Base-by-base conservation (phyloP, 1,140 invertebrate genomes). In the Cryptotermes secundus region DNA sequence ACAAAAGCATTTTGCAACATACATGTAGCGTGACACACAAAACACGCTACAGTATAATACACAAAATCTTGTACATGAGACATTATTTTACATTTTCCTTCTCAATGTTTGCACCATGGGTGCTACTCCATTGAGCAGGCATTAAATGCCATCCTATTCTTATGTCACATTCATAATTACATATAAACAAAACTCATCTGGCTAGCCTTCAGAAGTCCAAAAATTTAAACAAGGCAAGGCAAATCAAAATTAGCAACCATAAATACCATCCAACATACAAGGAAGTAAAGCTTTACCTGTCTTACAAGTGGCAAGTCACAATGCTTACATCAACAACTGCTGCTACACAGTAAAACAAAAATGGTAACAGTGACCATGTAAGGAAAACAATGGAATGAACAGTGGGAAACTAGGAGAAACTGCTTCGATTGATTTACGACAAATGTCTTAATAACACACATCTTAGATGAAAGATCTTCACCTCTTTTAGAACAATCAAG, bases 61-160 rank as follows among this genome's bases (percentile, higher is more conserved):
- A n/a, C n/a, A n/a, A n/a, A n/a, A n/a, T n/a, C n/a, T 42, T 14
- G 36, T 80, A 35, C 36, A 35, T 26, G 9, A 36, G n/a, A 35
- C n/a, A 38, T 80, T 80, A 38, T 81, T 34, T 38, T 81, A 38
- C 80, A 81, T 36, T 36, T 36, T 36, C 35, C n/a, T 26, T 81
- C 42, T 34, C 19, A 84, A 59, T 49, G 22, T 84, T 84, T 84
- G n/a, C 84, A 81, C 53, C 65, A 36, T 59, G 38, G 72, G 65
- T 84, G 31, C 80, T 85, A 35, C 19, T 80, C 53, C 34, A 24
- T 4, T 24, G 12, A 79, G 79, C 83, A 84, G 53, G 72, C 81
- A 36, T 85, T 82, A 38, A 45, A 85, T n/a, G 34, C 83, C 35
- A 53, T 84, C 34, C 36, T 53, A 65, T 24, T 82, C 36, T 31